phyloP scores from a whole-genome alignment of 2,797 vertebrate genomes.

The Okamejei kenojei region DNA sequence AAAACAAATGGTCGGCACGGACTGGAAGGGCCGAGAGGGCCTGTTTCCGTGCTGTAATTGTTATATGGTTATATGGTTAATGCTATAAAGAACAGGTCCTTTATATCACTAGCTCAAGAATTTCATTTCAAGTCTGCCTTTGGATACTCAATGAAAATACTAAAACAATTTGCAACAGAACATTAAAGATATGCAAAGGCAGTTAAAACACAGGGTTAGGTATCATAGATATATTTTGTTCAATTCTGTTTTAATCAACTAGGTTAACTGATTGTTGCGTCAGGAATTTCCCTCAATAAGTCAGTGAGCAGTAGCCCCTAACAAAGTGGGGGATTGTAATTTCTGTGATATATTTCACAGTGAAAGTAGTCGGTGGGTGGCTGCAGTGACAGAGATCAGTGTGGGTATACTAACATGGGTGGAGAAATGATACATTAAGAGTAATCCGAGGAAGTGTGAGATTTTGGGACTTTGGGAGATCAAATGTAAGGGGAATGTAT shows the following conservation, averaged over 20 bases:
- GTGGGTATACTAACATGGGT: no score
- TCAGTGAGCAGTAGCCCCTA: neutral
- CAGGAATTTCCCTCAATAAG: neutral
- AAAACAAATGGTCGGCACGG: no score
- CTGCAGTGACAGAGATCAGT: no score
- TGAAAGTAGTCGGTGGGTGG: no score
- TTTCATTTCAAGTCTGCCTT: neutral
- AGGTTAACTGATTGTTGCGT: neutral
- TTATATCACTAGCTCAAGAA: neutral
- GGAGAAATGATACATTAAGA: no score
- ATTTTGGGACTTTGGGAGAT: no score
- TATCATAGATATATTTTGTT: neutral
- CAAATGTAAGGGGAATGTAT: no score
- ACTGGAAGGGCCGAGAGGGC: no score
- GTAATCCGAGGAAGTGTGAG: no score
- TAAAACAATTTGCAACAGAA: neutral
- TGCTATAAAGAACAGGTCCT: neutral
- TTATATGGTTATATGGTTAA: no score
- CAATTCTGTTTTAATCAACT: neutral
- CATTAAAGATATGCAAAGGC: neutral
- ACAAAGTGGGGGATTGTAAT: neutral
- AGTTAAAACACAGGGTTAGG: neutral
- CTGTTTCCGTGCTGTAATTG: no score
- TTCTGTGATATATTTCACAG: no score
- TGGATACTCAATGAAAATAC: neutral